These are phyloP conservation scores for Colistium nudipinnis DNA, from an alignment of 2,113 vertebrate species.

Conservation along the genomic window DNA sequence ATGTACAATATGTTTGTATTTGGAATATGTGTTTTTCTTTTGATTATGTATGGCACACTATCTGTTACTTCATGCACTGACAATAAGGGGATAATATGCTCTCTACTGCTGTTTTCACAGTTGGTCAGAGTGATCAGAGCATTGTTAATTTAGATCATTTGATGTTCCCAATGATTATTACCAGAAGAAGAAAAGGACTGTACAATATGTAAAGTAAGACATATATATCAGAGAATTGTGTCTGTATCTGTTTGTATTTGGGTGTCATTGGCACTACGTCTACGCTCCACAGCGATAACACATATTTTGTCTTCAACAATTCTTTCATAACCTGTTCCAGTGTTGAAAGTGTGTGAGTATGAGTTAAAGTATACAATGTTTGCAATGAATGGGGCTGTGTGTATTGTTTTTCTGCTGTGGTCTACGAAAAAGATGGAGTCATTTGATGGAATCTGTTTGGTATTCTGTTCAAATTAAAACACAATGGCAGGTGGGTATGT, in stretches of 20 bases:
- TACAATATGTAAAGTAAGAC: constrained; percentile 47
- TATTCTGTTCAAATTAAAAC: not conserved
- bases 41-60: not conserved
- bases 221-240: constrained; percentile 36
- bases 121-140: not conserved
- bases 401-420: constrained; percentile 1
- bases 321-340: constrained; percentile 36
- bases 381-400: constrained; percentile 21
- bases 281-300: constrained; percentile 28
- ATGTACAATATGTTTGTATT: not conserved
- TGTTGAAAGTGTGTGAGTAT: constrained; percentile 51
- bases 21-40: not conserved
- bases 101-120: constrained; percentile 1
- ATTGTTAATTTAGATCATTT: constrained; percentile 10
- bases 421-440: not conserved
- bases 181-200: constrained; percentile 22
- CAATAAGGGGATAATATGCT: not conserved
- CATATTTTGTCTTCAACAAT: constrained; percentile 41
- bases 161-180: not conserved
- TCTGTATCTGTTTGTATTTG: constrained; percentile 57
- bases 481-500: not conserved
- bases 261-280: constrained; percentile 28
- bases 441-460: not conserved
- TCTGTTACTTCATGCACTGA: constrained; percentile 14
- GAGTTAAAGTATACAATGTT: constrained; percentile 61